Evolutionary conservation across 2,113 vertebrate species (phyloP).

Genomic region (Rostratula benghalensis): DNA sequence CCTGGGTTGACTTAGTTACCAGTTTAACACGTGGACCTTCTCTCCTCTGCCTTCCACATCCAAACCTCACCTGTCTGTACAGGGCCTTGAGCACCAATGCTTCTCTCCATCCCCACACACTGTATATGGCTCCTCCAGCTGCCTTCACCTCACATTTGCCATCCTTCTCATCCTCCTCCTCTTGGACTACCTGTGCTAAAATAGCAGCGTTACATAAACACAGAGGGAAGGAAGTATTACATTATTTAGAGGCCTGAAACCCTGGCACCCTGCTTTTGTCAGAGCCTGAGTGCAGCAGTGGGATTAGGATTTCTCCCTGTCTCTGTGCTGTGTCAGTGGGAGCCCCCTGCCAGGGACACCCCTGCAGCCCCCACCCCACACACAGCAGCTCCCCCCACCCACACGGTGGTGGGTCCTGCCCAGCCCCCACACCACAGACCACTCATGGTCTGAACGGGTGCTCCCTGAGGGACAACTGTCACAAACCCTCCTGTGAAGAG

Average conservation of each 20-base stretch:
- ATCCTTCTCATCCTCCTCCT: neutral
- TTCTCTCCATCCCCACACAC: neutral
- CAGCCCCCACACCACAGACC: neutral
- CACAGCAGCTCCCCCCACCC: neutral
- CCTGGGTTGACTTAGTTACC: neutral
- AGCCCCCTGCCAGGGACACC: neutral
- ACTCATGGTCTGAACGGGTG: accelerated
- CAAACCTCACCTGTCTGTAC: neutral
- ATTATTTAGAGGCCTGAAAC: conserved; percentile 22
- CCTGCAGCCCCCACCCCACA: neutral
- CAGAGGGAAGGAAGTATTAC: neutral
- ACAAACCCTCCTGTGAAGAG: neutral
- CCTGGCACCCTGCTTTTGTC: neutral
- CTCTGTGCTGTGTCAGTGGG: neutral
- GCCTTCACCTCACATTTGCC: accelerated
- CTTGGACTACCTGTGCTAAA: neutral
- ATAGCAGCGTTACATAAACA: neutral
- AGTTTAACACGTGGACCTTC: accelerated
- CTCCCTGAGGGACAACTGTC: neutral
- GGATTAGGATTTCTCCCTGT: neutral
- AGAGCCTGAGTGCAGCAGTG: neutral
- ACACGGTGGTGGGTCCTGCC: neutral
- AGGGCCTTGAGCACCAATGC: neutral
- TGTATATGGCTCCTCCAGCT: neutral
- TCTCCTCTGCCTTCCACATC: neutral